Evolutionary conservation across 2,113 vertebrate species (phyloP), one percentile per base, ranked within the genome.

Genomic region (Etia nguti): DNA sequence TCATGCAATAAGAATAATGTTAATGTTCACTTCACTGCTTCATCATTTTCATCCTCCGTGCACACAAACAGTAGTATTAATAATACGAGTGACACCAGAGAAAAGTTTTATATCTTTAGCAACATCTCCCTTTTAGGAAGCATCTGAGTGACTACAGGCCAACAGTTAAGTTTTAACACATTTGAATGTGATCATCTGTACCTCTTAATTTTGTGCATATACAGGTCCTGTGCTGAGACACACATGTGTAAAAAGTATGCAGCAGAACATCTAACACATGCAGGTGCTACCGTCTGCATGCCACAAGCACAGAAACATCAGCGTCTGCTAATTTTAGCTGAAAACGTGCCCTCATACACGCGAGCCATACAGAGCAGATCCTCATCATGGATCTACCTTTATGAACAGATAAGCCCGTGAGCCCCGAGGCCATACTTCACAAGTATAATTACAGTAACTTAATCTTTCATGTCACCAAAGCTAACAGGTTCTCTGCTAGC

Each of bases 391-490:
- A n/a, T 18, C 34, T 6, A 70, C 77, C 31, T 68, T 34, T 56
- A 34, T 24, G 31, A 10, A 20, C 31, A 57, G 79, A 65, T 59
- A 77, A 20, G 70, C 7, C 43, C 6, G 43, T 6, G 1, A 22
- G 22, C 79, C 81, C 68, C 0, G 20, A 77, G 79, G 84, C 43
- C 4, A 2, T 16, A 48, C 79, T 87, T 70, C 52, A 68, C 68
- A 55, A 65, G 85, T 50, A 79, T 83, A 65, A 83, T 85, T 85
- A 60, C 55, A 48, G 24, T 46, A 68, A 83, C 55, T 75, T 65
- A 65, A 87, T 87, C 79, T 81, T 82, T 92, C 70, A 86, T 83
- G 77, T 68, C 86, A 84, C 48, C 38, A 77, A 41, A 81, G 88
- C 79, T 73, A 75, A 73, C 57, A 31, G 29, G 29, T 56, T 59